phyloP scores from a whole-genome alignment of 2,888 invertebrate genomes.

The Latheticus oryzae region DNA sequence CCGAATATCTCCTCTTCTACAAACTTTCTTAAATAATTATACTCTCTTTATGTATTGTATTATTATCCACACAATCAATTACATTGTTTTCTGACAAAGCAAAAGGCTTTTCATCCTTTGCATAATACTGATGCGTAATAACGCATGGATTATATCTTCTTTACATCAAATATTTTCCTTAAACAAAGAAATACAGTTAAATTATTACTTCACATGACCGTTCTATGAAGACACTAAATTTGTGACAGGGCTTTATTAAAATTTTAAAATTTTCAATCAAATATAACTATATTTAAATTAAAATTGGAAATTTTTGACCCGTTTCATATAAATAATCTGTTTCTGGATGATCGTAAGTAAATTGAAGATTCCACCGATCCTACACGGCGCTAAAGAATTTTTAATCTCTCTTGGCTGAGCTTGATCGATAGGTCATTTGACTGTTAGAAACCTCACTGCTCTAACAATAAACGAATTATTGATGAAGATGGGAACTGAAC shows the following conservation, averaged over 20 bases:
- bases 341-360: slow-evolving; percentile 26
- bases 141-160: slow-evolving; percentile 26
- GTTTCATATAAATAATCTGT: slow-evolving; percentile 31
- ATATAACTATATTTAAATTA: slow-evolving; percentile 16
- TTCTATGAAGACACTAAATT: too few species aligned
- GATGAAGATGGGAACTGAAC: slow-evolving; percentile 12
- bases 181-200: slow-evolving; percentile 27
- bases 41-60: slow-evolving; percentile 32
- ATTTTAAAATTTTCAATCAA: background rate
- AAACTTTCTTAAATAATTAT: slow-evolving; percentile 38
- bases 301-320: slow-evolving; percentile 21
- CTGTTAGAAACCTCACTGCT: slow-evolving; percentile 25
- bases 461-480: slow-evolving; percentile 34
- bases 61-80: slow-evolving; percentile 38
- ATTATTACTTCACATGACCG: slow-evolving; percentile 13
- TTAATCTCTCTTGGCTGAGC: slow-evolving; percentile 32
- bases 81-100: slow-evolving; percentile 33
- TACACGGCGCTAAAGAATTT: slow-evolving; percentile 32
- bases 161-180: slow-evolving; percentile 33
- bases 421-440: slow-evolving; percentile 39
- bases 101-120: slow-evolving; percentile 17
- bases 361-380: slow-evolving; percentile 36
- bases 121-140: slow-evolving; percentile 22
- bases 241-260: too few species aligned
- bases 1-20: slow-evolving; percentile 15